Conservation (phyloP, 2,113 vertebrate genomes). For the Clarias macrocephalus region DNA sequence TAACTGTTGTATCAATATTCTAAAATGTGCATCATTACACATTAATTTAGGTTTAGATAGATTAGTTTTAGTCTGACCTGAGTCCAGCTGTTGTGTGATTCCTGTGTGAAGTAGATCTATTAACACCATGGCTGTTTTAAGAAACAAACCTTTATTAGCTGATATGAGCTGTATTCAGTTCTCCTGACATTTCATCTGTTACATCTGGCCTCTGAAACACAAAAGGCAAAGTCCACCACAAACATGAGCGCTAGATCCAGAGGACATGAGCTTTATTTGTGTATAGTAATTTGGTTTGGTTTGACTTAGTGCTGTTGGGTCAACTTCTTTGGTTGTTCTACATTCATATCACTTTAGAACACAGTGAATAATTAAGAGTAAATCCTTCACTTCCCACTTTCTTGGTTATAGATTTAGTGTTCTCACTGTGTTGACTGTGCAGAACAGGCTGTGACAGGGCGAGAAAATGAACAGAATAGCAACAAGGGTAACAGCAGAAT, state of each 20-base stretch:
- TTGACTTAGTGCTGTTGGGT: not conserved
- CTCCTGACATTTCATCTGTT: not conserved
- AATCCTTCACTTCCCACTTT: not conserved
- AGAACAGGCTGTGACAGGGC: not conserved
- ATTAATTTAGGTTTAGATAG: not conserved
- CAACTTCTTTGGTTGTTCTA: constrained; percentile 1
- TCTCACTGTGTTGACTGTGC: not conserved
- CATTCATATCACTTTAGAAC: constrained; percentile 3
- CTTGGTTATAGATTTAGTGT: constrained; percentile 9
- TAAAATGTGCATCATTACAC: not conserved
- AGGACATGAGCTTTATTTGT: constrained; percentile 32
- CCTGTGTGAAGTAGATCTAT: not conserved
- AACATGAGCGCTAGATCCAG: not conserved
- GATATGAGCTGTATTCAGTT: not conserved
- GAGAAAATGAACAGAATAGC: too few relatives aligned
- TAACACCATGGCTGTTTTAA: not conserved
- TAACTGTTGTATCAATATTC: not conserved
- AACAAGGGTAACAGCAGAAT: too few relatives aligned
- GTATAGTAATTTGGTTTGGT: not conserved
- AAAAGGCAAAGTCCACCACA: not conserved
- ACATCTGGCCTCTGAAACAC: not conserved
- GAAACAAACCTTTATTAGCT: not conserved
- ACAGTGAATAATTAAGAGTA: not conserved
- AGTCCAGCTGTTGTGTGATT: not conserved
- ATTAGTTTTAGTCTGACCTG: too few relatives aligned